Conservation (phyloP, 2,888 invertebrate genomes). For the Drosophila lacicola region DNA sequence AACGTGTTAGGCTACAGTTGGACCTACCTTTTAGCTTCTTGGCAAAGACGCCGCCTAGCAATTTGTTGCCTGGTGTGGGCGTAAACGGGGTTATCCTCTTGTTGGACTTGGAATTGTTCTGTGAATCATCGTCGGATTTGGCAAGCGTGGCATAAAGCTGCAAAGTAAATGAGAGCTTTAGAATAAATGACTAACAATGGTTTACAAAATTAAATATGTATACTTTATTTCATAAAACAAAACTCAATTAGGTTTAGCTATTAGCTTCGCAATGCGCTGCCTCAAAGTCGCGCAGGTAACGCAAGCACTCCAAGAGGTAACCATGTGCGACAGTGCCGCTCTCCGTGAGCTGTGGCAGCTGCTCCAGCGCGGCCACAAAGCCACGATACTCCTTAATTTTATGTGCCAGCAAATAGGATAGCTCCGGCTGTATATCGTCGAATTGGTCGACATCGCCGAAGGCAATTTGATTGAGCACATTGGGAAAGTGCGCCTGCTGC, state of each 20-base stretch:
- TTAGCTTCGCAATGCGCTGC: conserved; percentile 24
- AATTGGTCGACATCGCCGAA: conserved; percentile 80
- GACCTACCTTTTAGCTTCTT: conserved; percentile 82
- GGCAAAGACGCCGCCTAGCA: conserved; percentile 84
- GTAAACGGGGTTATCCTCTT: conserved; percentile 79
- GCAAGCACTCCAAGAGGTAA: conserved; percentile 74
- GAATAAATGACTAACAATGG: background rate
- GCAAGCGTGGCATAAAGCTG: conserved; percentile 78
- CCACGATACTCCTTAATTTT: conserved; percentile 80
- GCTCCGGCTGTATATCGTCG: conserved; percentile 67
- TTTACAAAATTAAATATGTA: conserved; percentile 6
- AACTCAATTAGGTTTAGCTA: conserved; percentile 1
- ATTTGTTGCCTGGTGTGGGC: conserved; percentile 78
- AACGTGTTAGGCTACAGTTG: background rate
- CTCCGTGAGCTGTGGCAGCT: conserved; percentile 62
- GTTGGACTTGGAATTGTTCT: conserved; percentile 39
- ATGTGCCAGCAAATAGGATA: conserved; percentile 62
- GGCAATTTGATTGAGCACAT: conserved; percentile 84
- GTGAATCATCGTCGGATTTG: conserved; percentile 52
- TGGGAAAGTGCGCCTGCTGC: conserved; percentile 80
- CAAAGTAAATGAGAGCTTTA: conserved; percentile 36
- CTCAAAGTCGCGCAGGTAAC: conserved; percentile 57
- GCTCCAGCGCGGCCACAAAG: conserved; percentile 64
- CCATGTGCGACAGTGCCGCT: conserved; percentile 73
- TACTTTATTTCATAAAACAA: conserved; percentile 41